Percentiles rank a stretch among this genome's conserved stretches.
phyloP scores from a whole-genome alignment of 2,113 vertebrate genomes.

The Pelmatolapia mariae region DNA sequence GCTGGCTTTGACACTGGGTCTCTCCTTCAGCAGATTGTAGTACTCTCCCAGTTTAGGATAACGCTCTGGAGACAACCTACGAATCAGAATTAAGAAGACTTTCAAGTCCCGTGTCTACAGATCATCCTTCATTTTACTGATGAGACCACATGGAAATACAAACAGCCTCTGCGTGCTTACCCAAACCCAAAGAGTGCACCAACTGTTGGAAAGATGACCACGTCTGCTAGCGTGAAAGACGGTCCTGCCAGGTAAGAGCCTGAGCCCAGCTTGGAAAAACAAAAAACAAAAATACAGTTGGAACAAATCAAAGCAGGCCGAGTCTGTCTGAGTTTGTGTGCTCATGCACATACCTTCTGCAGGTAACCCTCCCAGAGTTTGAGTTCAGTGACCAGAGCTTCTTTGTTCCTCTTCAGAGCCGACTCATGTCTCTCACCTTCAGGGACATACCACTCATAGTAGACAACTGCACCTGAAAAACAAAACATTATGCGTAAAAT shows the following conservation, averaged over 20 bases:
- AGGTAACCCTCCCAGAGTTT: slow-evolving; percentile 72
- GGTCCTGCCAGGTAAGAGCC: slow-evolving; percentile 27
- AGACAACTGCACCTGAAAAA: neutral
- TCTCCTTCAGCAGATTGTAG: slow-evolving; percentile 57
- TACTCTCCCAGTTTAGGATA: slow-evolving; percentile 65
- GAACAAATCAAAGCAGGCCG: neutral
- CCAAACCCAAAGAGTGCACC: slow-evolving; percentile 11
- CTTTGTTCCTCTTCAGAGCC: slow-evolving; percentile 53
- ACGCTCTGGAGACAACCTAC: slow-evolving; percentile 49
- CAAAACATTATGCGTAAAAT: rapidly evolving
- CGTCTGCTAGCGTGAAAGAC: slow-evolving; percentile 48
- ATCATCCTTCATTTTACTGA: rapidly evolving
- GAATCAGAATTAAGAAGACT: neutral
- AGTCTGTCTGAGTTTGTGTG: neutral
- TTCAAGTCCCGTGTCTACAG: neutral
- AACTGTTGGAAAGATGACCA: slow-evolving; percentile 44
- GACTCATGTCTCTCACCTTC: slow-evolving; percentile 67
- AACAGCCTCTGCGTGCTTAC: neutral
- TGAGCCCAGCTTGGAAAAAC: neutral
- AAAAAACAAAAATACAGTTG: neutral
- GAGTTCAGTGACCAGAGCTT: slow-evolving; percentile 56
- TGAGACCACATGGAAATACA: neutral
- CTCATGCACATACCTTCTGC: slow-evolving; percentile 33
- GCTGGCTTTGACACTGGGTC: slow-evolving; percentile 62
- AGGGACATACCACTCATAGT: slow-evolving; percentile 28